Percentiles rank a stretch among this genome's conserved stretches.
These are phyloP conservation scores for Sciurus vulgaris DNA, from an alignment of 2,797 vertebrate genomes.

Conservation along the genomic window DNA sequence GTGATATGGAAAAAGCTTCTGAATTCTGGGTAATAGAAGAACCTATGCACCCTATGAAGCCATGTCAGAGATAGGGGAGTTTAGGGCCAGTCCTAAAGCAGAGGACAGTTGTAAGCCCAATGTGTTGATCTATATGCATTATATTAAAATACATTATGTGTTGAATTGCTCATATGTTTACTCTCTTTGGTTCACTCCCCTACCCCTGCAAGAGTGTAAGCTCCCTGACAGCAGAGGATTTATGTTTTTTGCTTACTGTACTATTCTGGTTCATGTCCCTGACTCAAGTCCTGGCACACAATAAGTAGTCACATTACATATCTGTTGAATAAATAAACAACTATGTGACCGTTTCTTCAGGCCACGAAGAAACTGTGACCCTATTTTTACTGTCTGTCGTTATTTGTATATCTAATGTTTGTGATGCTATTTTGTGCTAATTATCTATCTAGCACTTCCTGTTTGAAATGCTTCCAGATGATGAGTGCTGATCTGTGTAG, in stretches of 20 bases:
- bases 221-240: neutral
- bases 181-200: too few relatives aligned
- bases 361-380: neutral
- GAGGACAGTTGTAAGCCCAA: neutral
- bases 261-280: neutral
- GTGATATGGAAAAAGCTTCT: neutral
- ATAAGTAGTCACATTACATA: neutral
- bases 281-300: neutral
- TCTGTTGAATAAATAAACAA: constrained; percentile 30
- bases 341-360: constrained; percentile 22
- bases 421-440: constrained; percentile 49
- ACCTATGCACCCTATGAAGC: neutral
- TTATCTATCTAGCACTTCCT: constrained; percentile 3
- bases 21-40: neutral
- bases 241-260: neutral
- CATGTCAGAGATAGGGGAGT: neutral
- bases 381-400: constrained; percentile 33
- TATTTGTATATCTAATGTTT: constrained; percentile 17
- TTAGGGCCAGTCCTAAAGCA: neutral
- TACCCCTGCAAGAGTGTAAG: neutral
- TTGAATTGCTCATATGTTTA: neutral
- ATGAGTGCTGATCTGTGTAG: neutral
- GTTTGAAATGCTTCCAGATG: constrained; percentile 31
- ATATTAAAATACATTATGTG: neutral
- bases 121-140: neutral